phyloP scores from a whole-genome alignment of 2,888 invertebrate genomes.

The Catotricha subobsoleta region DNA sequence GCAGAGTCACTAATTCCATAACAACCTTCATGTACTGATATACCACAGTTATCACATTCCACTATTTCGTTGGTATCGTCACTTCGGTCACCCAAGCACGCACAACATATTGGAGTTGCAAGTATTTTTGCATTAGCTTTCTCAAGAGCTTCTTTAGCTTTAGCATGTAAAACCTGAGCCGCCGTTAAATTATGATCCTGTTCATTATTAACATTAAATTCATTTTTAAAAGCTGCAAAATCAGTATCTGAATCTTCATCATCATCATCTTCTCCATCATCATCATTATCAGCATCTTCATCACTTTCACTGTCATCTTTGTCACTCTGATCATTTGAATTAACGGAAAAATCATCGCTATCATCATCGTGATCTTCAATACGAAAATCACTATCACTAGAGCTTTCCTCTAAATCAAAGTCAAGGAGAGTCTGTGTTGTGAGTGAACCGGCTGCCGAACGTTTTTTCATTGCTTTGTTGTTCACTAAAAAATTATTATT shows the following conservation, averaged over 20 bases:
- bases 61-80: conserved; percentile 91
- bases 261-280: conserved; percentile 5
- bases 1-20: conserved; percentile 87
- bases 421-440: conserved; percentile 25
- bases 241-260: conserved; percentile 14
- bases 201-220: neutral
- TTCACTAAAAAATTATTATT: conserved; percentile 3
- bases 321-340: conserved; percentile 18
- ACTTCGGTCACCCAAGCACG: conserved; percentile 82
- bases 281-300: conserved; percentile 8
- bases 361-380: conserved; percentile 69
- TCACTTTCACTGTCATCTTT: conserved; percentile 12
- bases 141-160: conserved; percentile 10
- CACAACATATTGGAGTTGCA: conserved; percentile 72
- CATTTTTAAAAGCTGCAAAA: neutral
- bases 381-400: conserved; percentile 87
- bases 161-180: conserved; percentile 9
- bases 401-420: conserved; percentile 77
- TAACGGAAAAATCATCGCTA: conserved; percentile 36
- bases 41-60: conserved; percentile 92
- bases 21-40: conserved; percentile 93
- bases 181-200: neutral
- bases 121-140: conserved; percentile 32
- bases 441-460: neutral
- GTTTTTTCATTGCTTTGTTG: conserved; percentile 1